Conservation (phyloP, 2,888 invertebrate genomes). For the Theristus sp. region DNA sequence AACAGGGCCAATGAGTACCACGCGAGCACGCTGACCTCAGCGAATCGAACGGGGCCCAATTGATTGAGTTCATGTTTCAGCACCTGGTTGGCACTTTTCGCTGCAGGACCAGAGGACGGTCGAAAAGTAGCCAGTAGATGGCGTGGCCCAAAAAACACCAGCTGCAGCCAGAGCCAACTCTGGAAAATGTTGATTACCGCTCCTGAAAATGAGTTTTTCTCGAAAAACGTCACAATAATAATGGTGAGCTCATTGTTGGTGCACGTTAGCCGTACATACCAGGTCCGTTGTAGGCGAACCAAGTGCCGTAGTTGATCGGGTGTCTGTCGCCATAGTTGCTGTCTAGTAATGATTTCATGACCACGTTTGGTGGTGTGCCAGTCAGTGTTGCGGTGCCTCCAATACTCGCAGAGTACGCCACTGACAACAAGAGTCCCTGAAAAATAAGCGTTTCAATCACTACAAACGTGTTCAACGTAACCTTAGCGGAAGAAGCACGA, state of each 20-base stretch:
- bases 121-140: no score
- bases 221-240: no score
- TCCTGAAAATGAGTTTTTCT: no score
- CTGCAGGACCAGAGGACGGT: no score
- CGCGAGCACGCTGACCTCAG: not conserved
- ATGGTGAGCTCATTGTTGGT: no score
- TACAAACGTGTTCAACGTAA: no score
- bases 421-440: not conserved
- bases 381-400: constrained; percentile 5
- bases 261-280: no score
- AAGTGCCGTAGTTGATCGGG: not conserved
- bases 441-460: no score
- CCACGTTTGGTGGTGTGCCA: constrained; percentile 5
- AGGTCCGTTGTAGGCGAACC: not conserved
- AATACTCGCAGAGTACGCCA: constrained; percentile 1
- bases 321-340: constrained; percentile 1
- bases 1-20: not conserved
- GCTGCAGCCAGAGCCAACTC: not conserved
- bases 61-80: not conserved
- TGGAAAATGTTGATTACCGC: not conserved
- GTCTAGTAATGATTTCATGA: constrained; percentile 1
- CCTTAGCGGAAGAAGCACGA: no score
- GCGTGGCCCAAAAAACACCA: no score
- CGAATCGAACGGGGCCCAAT: not conserved
- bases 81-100: no score